Conservation (phyloP, 2,888 invertebrate species). For the Conomelus anceps region DNA sequence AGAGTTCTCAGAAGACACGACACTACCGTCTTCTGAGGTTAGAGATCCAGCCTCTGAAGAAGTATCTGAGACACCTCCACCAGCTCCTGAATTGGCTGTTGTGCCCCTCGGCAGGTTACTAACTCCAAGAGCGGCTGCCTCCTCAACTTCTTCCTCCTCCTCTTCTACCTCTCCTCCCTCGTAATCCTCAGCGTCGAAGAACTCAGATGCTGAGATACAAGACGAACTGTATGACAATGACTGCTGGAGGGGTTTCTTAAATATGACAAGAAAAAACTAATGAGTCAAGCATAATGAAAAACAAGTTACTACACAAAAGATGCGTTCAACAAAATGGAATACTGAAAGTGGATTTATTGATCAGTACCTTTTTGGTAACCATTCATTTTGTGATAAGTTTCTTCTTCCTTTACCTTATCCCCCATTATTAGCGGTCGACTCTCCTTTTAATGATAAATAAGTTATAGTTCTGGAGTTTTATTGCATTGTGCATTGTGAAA, state of each 20-base stretch:
- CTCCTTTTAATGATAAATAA: no score
- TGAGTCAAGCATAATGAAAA: no score
- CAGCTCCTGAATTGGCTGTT: slow-evolving; percentile 40
- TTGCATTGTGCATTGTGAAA: no score
- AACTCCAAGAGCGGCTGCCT: slow-evolving; percentile 27
- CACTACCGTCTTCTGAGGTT: slow-evolving; percentile 59
- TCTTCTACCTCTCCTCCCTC: slow-evolving; percentile 24
- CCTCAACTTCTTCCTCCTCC: slow-evolving; percentile 26
- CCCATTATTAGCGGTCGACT: no score
- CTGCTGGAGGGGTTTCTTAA: slow-evolving; percentile 52
- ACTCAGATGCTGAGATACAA: slow-evolving; percentile 67
- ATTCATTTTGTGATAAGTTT: no score
- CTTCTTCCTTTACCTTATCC: no score
- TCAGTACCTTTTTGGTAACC: no score
- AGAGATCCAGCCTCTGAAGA: slow-evolving; percentile 65
- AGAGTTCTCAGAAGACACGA: slow-evolving; percentile 62
- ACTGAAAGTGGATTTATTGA: no score
- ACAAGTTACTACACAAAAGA: background rate
- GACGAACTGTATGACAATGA: slow-evolving; percentile 70
- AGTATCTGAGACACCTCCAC: slow-evolving; percentile 50
- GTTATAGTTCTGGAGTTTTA: no score
- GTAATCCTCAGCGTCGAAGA: slow-evolving; percentile 71
- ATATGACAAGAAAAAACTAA: slow-evolving; percentile 25
- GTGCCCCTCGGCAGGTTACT: slow-evolving; percentile 28
- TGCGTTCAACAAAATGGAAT: no score